These are phyloP conservation scores for Vultur gryphus DNA, from an alignment of 2,797 vertebrate genomes.

Conservation along the genomic window DNA sequence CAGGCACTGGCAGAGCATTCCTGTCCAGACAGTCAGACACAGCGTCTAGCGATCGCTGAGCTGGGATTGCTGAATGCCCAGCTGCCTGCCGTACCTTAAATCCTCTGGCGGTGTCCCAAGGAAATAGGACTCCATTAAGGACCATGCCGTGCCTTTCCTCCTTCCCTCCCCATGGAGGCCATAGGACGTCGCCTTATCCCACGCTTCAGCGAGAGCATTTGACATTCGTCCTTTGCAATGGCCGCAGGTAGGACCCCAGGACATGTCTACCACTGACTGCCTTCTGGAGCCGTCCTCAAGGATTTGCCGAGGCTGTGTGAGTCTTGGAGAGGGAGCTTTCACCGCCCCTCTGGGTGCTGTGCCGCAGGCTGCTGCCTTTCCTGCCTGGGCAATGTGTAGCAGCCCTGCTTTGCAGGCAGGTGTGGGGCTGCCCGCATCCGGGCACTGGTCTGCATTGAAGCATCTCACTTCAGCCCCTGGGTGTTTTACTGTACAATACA, in stretches of 20 bases:
- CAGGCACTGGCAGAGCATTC: constrained; percentile 5
- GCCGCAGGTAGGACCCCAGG: not conserved
- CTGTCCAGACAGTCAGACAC: not conserved
- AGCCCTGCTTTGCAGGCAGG: not conserved
- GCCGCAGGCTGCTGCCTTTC: not conserved
- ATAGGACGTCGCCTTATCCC: not conserved
- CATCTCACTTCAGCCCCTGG: not conserved
- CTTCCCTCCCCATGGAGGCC: not conserved
- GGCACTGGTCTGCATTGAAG: accelerated
- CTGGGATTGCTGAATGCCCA: constrained; percentile 37
- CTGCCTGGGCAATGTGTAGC: not conserved
- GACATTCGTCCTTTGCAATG: not conserved
- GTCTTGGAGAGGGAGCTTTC: not conserved
- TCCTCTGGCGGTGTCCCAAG: constrained; percentile 38
- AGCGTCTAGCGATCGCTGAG: not conserved
- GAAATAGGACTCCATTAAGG: constrained; percentile 13
- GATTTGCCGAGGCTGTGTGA: not conserved
- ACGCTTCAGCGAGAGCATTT: not conserved
- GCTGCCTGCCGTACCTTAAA: constrained; percentile 32
- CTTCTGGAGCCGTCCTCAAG: not conserved
- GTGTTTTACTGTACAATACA: not conserved
- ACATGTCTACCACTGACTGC: not conserved
- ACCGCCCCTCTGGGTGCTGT: not conserved
- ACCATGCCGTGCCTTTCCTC: not conserved
- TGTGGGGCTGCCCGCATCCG: not conserved